Conservation (phyloP, 2,888 invertebrate genomes). For the Micoletzkya japonica region DNA sequence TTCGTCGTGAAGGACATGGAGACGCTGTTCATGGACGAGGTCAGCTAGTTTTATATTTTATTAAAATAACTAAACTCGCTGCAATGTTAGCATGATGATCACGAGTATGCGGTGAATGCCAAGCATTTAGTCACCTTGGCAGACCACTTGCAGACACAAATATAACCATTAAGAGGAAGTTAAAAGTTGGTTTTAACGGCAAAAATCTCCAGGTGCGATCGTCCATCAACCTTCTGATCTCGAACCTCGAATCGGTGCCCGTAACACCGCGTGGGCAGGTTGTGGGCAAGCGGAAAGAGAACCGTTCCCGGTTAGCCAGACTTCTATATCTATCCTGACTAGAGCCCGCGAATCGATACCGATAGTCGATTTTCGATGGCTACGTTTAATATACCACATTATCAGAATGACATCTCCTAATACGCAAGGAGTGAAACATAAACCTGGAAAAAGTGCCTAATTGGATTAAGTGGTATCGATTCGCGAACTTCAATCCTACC, state of each 20-base stretch:
- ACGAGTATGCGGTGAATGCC: too few species aligned
- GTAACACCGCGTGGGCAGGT: constrained; percentile 92
- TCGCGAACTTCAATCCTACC: too few species aligned
- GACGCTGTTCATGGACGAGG: constrained; percentile 94
- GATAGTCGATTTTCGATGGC: too few species aligned
- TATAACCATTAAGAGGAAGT: background rate
- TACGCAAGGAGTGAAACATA: too few species aligned
- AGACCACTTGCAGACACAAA: too few species aligned
- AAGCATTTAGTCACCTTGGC: too few species aligned
- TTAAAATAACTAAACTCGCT: background rate
- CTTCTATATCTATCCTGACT: too few species aligned
- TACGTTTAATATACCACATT: too few species aligned
- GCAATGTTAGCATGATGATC: background rate
- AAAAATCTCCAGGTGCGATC: constrained; percentile 83
- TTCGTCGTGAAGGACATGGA: constrained; percentile 99
- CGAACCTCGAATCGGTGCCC: constrained; percentile 95
- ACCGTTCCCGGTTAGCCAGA: constrained; percentile 83
- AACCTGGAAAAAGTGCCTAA: too few species aligned
- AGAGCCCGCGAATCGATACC: too few species aligned
- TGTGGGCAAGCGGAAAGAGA: constrained; percentile 81
- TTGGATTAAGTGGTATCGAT: background rate
- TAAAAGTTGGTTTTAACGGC: background rate
- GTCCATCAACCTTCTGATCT: constrained; percentile 95
- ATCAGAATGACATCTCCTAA: too few species aligned
- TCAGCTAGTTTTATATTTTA: constrained; percentile 1